Evolutionary conservation across 2,113 vertebrate species (phyloP), one percentile per base, ranked within the genome.

Genomic region (Hiodon tergisus): DNA sequence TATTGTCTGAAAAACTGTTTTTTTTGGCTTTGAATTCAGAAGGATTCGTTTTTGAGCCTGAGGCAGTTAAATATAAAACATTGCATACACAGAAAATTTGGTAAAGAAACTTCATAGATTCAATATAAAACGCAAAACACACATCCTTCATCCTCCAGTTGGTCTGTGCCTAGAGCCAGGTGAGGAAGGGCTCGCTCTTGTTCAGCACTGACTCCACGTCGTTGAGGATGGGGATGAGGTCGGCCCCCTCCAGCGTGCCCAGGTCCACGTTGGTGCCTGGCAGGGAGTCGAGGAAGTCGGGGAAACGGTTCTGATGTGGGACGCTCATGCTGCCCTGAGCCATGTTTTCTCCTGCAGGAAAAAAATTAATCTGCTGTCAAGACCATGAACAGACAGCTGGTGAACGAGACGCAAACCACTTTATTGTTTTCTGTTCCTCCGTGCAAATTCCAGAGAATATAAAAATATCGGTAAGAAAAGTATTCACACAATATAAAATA

Each of bases 191-290:
- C 85, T 96, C 94, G 0, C 85, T 94, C 83, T 94, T 95, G 89
- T 88, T 94, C 69, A 96, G 89, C 67, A 94, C 94, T 0, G 94
- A 94, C 81, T 96, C 94, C 71, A 95, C 91, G 0, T 96, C 94
- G 0, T 89, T 95, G 81, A 96, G 93, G 76, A 95, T 93, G 0
- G 94, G 94, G 74, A 96, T 94, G 86, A 96, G 91, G 63, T 96
- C 94, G 75, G 95, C 92, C 3, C 93, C 94, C 74, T 96, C 94
- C 63, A 96, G 81, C 59, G 94, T 95, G 76, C 94, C 94, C n/a
- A 95, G 90, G 78, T 96, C 94, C 66, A 96, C 94, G 1, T 95
- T 95, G 67, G 94, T 96, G 81, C 93, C 94, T 0, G 94, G 94
- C 80, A 95, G 94, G 59, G 93, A 93, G 87, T 96, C 94, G 78